Evolutionary conservation across 2,888 invertebrate species (phyloP), one percentile per base, ranked within the genome.

Genomic region (Priocnemis perturbator): DNA sequence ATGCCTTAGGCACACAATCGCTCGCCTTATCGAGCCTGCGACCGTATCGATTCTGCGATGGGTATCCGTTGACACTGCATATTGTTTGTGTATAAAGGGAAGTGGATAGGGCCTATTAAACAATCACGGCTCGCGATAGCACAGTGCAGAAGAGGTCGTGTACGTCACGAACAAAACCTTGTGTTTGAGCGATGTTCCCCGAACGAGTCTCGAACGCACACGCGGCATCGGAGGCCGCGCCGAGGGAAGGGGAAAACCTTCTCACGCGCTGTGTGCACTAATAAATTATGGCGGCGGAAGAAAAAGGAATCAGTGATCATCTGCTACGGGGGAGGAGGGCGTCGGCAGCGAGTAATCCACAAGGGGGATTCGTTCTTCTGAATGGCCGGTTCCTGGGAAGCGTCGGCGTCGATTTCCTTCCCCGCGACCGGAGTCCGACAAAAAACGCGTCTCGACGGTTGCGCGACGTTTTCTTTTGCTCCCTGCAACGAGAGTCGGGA

Each of bases 391-490:
- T 73, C 73, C 74, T 37, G 77, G 73, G 78, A 73, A 81, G 75
- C 75, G 79, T 81, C 78, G 73, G 67, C 76, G 81, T 81, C 78
- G 76, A 81, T 77, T 83, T 80, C 79, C 79, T 78, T 69, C 75
- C 66, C 62, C 72, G 66, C 50, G 73, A 55, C 62, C 60, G 44
- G 57, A 21, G 61, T 20, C 60, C 45, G 37, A 57, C 73, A 78
- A 73, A 76, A 68, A 72, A 58, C 20, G 58, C 52, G 48, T 26
- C 53, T 21, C 44, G 23, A 9, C 59, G 21, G 55, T 48, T 50
- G 52, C 60, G 58, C 74, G 67, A 67, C 45, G 53, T 64, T 73
- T 65, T 37, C 59, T 60, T 60, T 70, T 64, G 20, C 21, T 9
- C 21, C 53, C 3, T 3, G 53, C 19, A 14, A 9, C 37, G 37